Percentiles rank a stretch among this genome's conserved stretches.
Evolutionary conservation across 2,797 vertebrate species (phyloP).

Genomic region (Merluccius polli): DNA sequence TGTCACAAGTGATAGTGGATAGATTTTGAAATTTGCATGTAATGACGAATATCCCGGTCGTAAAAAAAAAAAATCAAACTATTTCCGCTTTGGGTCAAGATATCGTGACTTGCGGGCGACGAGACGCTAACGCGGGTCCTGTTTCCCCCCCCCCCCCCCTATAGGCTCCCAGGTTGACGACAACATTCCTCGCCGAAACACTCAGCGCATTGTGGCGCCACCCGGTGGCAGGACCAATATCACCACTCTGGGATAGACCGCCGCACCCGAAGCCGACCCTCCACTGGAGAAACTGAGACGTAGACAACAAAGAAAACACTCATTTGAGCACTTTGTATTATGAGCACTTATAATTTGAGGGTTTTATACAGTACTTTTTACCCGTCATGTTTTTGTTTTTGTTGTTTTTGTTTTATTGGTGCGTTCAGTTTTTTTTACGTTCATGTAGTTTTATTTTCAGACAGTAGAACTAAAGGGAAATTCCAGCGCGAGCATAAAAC

Average conservation of each 20-base stretch:
- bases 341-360: conserved; percentile 67
- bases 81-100: neutral
- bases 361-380: conserved; percentile 67
- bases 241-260: conserved; percentile 93
- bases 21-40: neutral
- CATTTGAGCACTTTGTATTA: conserved; percentile 48
- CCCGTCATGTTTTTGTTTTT: conserved; percentile 54
- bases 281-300: conserved; percentile 37
- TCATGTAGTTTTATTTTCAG: conserved; percentile 16
- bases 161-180: conserved; percentile 93
- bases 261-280: neutral
- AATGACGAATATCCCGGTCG: neutral
- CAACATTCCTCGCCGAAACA: conserved; percentile 91
- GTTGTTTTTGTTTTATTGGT: conserved; percentile 55
- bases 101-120: neutral
- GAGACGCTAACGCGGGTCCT: neutral
- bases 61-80: neutral
- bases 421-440: conserved; percentile 58
- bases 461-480: conserved; percentile 45
- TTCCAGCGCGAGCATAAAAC: conserved; percentile 9
- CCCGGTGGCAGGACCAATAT: conserved; percentile 96
- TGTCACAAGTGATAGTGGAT: too few relatives aligned
- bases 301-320: conserved; percentile 60
- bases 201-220: conserved; percentile 95
- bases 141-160: too few relatives aligned